phyloP scores from a whole-genome alignment of 2,888 invertebrate genomes.

The Epistrophe eligans region DNA sequence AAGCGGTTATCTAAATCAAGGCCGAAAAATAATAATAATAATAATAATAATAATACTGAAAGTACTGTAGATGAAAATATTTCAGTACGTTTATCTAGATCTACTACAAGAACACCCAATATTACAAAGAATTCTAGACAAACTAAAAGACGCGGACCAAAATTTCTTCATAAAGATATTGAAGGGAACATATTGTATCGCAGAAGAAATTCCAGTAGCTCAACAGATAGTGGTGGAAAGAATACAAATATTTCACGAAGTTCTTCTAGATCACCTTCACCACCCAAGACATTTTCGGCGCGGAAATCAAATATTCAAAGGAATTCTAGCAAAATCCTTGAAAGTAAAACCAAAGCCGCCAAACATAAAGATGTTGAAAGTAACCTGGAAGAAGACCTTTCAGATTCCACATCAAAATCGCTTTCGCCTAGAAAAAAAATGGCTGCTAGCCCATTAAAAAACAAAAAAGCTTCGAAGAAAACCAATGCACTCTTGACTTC shows the following conservation, averaged over 20 bases:
- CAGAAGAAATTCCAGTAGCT: neutral
- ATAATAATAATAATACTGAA: neutral
- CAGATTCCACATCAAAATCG: neutral
- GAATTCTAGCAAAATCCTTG: neutral
- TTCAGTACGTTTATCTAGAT: neutral
- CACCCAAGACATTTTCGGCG: neutral
- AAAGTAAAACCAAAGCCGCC: neutral
- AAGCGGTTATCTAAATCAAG: neutral
- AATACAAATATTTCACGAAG: neutral
- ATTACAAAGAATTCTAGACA: neutral
- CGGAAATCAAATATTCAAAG: neutral
- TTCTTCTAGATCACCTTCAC: neutral
- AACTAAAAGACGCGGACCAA: neutral
- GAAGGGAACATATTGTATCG: neutral
- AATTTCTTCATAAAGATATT: neutral
- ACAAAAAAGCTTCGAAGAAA: neutral
- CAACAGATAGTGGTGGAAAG: neutral
- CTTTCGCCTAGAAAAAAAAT: neutral
- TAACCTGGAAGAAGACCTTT: neutral
- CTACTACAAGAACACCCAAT: neutral
- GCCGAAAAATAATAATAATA: too few relatives aligned
- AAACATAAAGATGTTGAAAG: neutral
- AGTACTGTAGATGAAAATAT: neutral
- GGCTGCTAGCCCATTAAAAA: neutral
- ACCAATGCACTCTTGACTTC: neutral